Evolutionary conservation across 1,140 invertebrate genomes (phyloP).

Genomic region (Pseudomyrmex cubaensis): DNA sequence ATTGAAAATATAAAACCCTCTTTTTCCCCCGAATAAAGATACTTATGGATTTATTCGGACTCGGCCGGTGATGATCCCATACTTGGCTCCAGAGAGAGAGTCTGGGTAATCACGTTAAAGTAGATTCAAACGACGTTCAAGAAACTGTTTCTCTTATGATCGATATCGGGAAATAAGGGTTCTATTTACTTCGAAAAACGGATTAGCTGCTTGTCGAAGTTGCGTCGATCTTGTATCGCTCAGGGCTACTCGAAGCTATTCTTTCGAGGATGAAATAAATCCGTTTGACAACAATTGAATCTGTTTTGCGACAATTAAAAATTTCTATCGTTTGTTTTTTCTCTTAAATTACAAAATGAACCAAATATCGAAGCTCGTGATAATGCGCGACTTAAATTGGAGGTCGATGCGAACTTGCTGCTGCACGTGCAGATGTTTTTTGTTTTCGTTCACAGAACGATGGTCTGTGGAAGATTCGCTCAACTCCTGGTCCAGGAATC

Average conservation of each 20-base stretch:
- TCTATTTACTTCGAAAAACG: constrained; percentile 10
- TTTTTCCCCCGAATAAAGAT: constrained; percentile 7
- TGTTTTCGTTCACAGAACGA: too few species aligned
- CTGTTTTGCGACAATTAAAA: neutral
- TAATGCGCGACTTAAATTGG: too few species aligned
- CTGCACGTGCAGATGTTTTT: too few species aligned
- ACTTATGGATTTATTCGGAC: constrained; percentile 55
- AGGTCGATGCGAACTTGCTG: too few species aligned
- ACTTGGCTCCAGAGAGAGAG: neutral
- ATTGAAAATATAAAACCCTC: constrained; percentile 35
- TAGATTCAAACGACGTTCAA: neutral
- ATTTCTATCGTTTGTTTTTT: too few species aligned
- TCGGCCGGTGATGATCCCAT: neutral
- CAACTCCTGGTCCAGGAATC: too few species aligned
- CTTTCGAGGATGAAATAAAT: neutral
- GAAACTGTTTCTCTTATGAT: constrained; percentile 1
- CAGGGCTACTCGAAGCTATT: neutral
- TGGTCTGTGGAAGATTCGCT: too few species aligned
- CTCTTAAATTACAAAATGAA: too few species aligned
- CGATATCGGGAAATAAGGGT: neutral
- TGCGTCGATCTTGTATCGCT: neutral
- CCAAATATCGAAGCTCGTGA: too few species aligned
- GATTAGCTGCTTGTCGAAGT: neutral
- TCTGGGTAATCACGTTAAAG: neutral
- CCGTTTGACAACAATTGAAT: neutral